Conservation (phyloP, 2,113 vertebrate species). For the Lontra canadensis region DNA sequence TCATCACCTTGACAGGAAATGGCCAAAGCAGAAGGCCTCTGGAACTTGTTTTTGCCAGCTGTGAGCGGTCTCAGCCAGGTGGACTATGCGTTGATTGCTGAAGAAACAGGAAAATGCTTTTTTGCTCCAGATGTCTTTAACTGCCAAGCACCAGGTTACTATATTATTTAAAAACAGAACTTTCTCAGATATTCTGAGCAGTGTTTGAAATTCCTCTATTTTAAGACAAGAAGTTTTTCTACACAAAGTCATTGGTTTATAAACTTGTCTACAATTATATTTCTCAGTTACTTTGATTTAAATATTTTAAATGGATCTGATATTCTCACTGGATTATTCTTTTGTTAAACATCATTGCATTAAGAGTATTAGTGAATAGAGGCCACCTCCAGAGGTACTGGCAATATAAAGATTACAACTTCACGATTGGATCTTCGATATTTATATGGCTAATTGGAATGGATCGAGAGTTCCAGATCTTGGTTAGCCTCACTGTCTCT, state of each 20-base stretch:
- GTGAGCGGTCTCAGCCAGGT: conserved; percentile 92
- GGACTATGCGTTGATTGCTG: conserved; percentile 94
- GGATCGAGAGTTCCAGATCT: not conserved
- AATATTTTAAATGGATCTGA: not conserved
- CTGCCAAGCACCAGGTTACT: conserved; percentile 94
- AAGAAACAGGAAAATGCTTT: conserved; percentile 92
- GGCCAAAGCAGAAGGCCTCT: conserved; percentile 91
- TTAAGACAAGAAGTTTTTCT: conserved; percentile 31
- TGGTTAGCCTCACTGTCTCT: not conserved
- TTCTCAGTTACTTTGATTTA: conserved; percentile 9
- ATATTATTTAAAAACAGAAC: not conserved
- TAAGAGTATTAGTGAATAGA: not conserved
- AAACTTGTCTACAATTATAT: conserved; percentile 21
- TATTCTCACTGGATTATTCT: not conserved
- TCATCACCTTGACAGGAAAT: conserved; percentile 83
- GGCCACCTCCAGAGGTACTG: not conserved
- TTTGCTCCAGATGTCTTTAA: conserved; percentile 95
- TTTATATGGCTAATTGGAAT: not conserved
- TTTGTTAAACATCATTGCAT: not conserved
- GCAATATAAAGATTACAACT: not conserved
- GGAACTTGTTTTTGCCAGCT: conserved; percentile 95
- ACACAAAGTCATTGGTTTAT: not conserved
- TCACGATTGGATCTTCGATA: not conserved
- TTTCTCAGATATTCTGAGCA: conserved; percentile 14
- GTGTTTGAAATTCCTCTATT: conserved; percentile 10